These are phyloP conservation scores for Callosobruchus maculatus DNA, from an alignment of 2,888 invertebrate genomes.

Conservation along the genomic window DNA sequence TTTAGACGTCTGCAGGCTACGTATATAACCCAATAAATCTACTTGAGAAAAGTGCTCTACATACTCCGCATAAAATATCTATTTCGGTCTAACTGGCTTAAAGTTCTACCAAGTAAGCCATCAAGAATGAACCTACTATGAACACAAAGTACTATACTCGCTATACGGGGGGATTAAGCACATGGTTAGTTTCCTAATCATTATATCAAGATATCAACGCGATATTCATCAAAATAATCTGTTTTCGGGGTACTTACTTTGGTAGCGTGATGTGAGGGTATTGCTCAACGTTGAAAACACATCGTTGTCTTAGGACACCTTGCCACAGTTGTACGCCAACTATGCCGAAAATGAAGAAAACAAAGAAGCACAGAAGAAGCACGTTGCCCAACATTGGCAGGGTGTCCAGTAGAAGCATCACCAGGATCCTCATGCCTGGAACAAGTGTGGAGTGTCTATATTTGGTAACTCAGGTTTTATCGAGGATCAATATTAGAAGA, in stretches of 20 bases:
- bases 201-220: not conserved
- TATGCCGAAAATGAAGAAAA: conserved; percentile 99
- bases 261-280: conserved; percentile 24
- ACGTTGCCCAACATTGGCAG: conserved; percentile 99
- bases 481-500: too few species aligned
- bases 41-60: too few species aligned
- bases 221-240: not conserved
- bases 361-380: conserved; percentile 96
- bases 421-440: conserved; percentile 96
- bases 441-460: conserved; percentile 16
- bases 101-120: too few species aligned
- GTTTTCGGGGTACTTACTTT: conserved; percentile 17
- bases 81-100: too few species aligned
- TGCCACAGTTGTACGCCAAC: conserved; percentile 99
- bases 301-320: conserved; percentile 92
- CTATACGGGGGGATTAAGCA: too few species aligned
- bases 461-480: too few species aligned
- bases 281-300: conserved; percentile 45
- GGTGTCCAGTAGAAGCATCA: conserved; percentile 97
- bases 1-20: too few species aligned
- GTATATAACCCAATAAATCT: too few species aligned
- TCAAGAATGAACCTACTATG: too few species aligned
- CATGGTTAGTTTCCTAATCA: not conserved
- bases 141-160: too few species aligned
- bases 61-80: too few species aligned